Base-by-base conservation (phyloP, 1,140 invertebrate genomes). In the Dendrolimus kikuchii region DNA sequence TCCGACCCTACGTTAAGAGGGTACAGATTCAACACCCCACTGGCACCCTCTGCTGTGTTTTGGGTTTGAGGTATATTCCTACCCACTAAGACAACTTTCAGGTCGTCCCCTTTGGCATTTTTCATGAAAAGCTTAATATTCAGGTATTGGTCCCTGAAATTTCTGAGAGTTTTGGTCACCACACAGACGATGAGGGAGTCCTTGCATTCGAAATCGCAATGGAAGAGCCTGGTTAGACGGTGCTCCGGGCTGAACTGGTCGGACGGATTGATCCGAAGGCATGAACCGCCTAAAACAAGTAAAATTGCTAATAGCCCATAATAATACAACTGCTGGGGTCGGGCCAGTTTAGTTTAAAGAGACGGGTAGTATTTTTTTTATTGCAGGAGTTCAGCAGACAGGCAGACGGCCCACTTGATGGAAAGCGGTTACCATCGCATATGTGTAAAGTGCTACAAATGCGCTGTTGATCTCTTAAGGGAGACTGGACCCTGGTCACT, bases 141-240 rank as follows among this genome's bases (percentile, higher is more conserved):
- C 5, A 86, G 52, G 9, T 55, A 68, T 57, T 81, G 78, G 5
- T 72, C 48, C 9, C 57, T 50, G 39, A 60, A 51, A 0, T 60
- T 64, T 0, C 37, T 0, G 53, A 82, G 6, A 0, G 23, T 68
- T 55, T 86, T 86, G 0, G 79, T 83, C 1, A 78, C 80, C 2
- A 83, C 71, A 46, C 81, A 84, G 4, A 67, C 67, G 2, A 84
- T 65, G 5, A 86, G 23, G 39, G 51, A 54, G 0, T 68, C 59
- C 0, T 59, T 23, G n/a, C 66, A 57, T 5, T 9, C 5, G 48
- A 84, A 86, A 50, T 84, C 80, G 57, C 79, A 77, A 43, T 77
- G 69, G 37, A 83, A 74, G 6, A 86, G 45, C n/a, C 78, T 59
- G 0, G 62, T 51, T 1, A 59, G 8, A 6, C 81, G 60, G 46